A percentile compares a stretch with the other conserved stretches of the same genome.
These are phyloP conservation scores for Brachyhypopomus gauderio DNA, from an alignment of 2,113 vertebrate genomes.

Conservation along the genomic window DNA sequence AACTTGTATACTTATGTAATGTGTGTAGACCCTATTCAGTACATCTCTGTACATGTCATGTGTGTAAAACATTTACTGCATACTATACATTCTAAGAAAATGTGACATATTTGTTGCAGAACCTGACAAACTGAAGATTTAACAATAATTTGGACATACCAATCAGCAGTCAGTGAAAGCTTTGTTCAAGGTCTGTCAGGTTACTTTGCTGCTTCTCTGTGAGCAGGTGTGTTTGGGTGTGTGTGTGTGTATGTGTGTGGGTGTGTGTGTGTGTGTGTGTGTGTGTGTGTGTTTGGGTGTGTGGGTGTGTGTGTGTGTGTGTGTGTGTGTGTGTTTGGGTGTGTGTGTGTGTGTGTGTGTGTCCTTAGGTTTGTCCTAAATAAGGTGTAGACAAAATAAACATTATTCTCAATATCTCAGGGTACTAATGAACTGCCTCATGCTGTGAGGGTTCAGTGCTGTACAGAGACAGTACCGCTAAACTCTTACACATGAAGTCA, in stretches of 20 bases:
- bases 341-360: neutral
- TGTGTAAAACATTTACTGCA: neutral
- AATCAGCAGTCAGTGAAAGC: neutral
- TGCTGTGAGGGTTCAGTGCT: neutral
- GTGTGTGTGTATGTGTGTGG: neutral
- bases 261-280: neutral
- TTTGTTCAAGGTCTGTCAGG: slow-evolving; percentile 3
- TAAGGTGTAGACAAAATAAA: neutral
- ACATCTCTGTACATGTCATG: neutral
- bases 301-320: neutral
- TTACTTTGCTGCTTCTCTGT: neutral
- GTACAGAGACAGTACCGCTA: neutral
- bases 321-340: neutral
- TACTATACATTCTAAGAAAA: slow-evolving; percentile 1
- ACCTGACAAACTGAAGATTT: neutral
- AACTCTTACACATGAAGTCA: neutral
- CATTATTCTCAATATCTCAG: neutral
- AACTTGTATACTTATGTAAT: neutral
- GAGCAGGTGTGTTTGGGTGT: neutral
- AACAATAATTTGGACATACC: neutral
- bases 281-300: neutral
- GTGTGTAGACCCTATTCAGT: neutral
- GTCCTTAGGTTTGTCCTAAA: neutral
- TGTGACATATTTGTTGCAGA: neutral
- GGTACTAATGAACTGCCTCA: neutral